Base-by-base conservation (phyloP, 2,888 invertebrate genomes). In the Dendrolimus pini region DNA sequence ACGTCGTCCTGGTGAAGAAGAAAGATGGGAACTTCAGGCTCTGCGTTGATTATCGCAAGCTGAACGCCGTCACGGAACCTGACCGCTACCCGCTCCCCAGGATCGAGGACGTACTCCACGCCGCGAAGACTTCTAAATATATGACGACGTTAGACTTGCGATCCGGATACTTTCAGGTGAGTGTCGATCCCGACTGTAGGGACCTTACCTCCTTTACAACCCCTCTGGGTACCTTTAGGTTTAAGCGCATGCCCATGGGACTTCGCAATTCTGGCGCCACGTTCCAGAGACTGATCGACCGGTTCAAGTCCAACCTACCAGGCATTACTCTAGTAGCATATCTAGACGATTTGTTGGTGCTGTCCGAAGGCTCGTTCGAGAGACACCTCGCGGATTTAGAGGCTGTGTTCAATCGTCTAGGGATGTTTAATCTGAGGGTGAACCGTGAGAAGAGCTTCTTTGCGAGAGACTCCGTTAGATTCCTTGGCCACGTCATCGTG, bases 391-490 rank as follows among this genome's bases (percentile, higher is more conserved):
- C 41, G 1, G 74, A 80, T 55, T 60, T 78, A 1, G 42, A 64
- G 7, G 58, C 56, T 6, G 69, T 74, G 0, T 71, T 74, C 52
- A 60, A 70, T 7, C 30, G 68, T 0, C 59, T 73, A 41, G 47
- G 18, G 9, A 56, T 63, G 56, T 72, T 64, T 56, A 64, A 63
- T 7, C 57, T 76, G 2, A 61, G 68, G 0, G 58, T 69, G 0
- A 74, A 75, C 14, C 60, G 69, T 0, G 62, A 68, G n/a, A 77
- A 77, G 62, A 67, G 70, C 54, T 18, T n/a, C 7, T 72, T 72
- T 41, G 65, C 65, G 7, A 54, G 66, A 0, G 61, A 63, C 41
- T 63, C 64, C 1, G 68, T 77, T 0, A 76, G 71, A 52, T 76
- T 70, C 52, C 58, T 76, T 0, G 72, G 73, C 0, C 77, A 75